Base-by-base conservation (phyloP, 23 tunicate species). In the Oikopleura dioica region DNA sequence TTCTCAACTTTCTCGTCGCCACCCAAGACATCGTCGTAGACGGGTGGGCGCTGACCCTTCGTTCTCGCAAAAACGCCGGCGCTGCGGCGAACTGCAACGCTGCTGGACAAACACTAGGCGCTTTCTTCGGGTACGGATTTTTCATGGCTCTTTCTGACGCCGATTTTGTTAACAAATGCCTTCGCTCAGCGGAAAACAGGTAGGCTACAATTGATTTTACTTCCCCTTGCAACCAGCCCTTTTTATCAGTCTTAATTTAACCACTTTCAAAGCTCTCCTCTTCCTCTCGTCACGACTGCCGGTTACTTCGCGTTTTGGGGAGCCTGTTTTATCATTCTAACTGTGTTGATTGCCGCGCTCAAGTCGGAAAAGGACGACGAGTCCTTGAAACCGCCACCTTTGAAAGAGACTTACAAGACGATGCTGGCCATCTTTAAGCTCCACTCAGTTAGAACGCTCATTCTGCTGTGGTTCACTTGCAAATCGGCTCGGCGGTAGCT, bases 61-160 rank as follows among this genome's bases (percentile, higher is more conserved):
- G 16, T 2, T 63, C 72, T 24, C 16, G 33, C 29, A 28, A 63
- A 63, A 63, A 63, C 26, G 33, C 29, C 30, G 72, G 72, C 29
- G 72, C 72, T 63, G 72, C 72, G 72, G 72, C 72, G 16, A 63
- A 63, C 26, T 63, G 72, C 72, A 63, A 63, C 33, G 72, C 72
- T 31, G 72, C 72, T 4, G 72, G 72, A 5, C 72, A 63, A 31
- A 63, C 72, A 4, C 26, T 63, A 28, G 72, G 72, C 72, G 30
- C 33, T 21, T 63, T 63, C 33, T 63, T 63, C 26, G 72, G 72
- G 2, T 63, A 63, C 33, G 72, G 72, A 2, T 28, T 63, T 2
- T 63, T 63, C 26, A 63, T 63, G 72, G 29, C 72, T 12, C 33
- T 63, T 16, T 63, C 2, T 28, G 30, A 24, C 33, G 33, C 72